These are phyloP conservation scores for Platalea minor DNA, from an alignment of 2,797 vertebrate genomes.

Conservation along the genomic window DNA sequence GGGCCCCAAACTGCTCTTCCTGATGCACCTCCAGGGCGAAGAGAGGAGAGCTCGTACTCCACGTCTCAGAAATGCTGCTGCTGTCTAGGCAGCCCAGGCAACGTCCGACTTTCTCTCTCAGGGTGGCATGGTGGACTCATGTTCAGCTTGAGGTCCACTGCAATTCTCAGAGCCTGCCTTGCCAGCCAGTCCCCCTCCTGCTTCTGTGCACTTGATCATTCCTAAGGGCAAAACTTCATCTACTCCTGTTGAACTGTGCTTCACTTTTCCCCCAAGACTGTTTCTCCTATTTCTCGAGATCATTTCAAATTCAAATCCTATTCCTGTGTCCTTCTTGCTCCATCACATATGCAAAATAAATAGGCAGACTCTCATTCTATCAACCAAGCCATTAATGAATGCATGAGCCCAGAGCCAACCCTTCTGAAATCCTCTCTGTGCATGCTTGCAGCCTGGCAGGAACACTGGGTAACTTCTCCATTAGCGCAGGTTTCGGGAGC, in stretches of 20 bases:
- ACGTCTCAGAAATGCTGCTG: neutral
- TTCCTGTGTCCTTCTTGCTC: neutral
- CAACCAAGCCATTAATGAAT: neutral
- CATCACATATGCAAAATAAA: neutral
- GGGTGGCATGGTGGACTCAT: neutral
- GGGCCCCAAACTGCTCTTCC: neutral
- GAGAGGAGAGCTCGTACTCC: neutral
- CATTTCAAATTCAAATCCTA: neutral
- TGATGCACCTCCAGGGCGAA: neutral
- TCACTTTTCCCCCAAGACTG: neutral
- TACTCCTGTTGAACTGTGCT: neutral
- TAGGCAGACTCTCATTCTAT: neutral
- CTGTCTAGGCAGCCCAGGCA: neutral
- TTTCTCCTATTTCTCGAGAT: neutral
- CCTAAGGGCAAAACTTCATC: neutral
- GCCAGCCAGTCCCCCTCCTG: neutral
- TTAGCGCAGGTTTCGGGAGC: neutral
- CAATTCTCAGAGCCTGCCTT: neutral
- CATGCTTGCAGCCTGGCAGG: fast-evolving
- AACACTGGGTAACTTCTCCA: neutral
- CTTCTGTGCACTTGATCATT: neutral
- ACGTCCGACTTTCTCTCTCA: fast-evolving
- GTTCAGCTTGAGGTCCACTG: neutral
- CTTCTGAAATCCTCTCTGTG: neutral
- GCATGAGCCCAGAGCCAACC: neutral